Evolutionary conservation across 37 sponge, comb jelly and placozoan species (phyloP), one percentile per base, ranked within the genome.

Genomic region (Halichondria panicea): DNA sequence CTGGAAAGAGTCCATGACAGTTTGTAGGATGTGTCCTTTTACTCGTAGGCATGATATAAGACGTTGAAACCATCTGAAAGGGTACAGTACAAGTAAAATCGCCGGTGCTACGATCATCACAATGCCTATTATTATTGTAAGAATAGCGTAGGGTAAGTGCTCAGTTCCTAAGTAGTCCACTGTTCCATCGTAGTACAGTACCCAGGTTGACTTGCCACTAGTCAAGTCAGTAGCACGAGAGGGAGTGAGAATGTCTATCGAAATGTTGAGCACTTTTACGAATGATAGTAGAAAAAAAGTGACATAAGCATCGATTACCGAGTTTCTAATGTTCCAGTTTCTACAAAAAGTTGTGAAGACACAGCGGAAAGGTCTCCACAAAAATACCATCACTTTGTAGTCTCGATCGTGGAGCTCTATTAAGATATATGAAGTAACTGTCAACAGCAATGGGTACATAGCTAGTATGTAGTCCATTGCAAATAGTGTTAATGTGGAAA

Each of bases 1-100:
- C 34, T 89, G 76, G 66, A 80, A 89, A 0, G 54, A 63, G 37
- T 79, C 80, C 32, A 89, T 34, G 32, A 89, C 70, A 27, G 68
- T 70, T 24, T 80, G 74, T 3, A 72, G 55, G 1, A 42, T 31
- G 13, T 57, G 59, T 11, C 55, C n/a, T 4, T 37, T 32, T n/a
- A 72, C 0, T 4, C 35, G 5, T 35, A n/a, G 57, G 56, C 36
- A 8, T 25, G 24, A 27, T 11, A 69, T 25, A 69, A 54, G 15
- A 12, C 39, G 34, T 31, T 72, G 73, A 35, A 55, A 72, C 11
- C 73, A 72, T 6, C 39, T 30, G 24, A 55, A 33, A 37, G 72
- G 56, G 37, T 54, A 67, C 8, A 58, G 27, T 0, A 79, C 21
- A 15, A 89, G 70, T 25, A 89, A 45, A 13, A 83, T 4, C 60